Evolutionary conservation across 1,140 invertebrate species (phyloP).

Genomic region (Magallana gigas): DNA sequence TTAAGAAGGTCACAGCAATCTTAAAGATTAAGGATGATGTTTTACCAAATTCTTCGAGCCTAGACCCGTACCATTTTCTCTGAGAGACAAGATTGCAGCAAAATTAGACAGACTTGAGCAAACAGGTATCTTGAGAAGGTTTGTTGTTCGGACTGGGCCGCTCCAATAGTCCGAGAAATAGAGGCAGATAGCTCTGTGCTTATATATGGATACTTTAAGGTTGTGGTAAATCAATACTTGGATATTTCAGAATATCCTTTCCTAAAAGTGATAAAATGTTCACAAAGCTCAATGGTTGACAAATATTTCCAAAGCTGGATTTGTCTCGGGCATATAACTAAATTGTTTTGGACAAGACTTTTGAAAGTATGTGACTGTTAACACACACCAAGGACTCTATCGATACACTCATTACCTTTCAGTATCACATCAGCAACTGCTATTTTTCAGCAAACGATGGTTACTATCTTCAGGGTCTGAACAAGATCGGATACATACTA

Average conservation of each 20-base stretch:
- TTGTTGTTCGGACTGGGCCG: constrained; percentile 28
- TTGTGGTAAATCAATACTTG: background rate
- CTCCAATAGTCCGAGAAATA: too few species aligned
- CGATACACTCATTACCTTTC: constrained; percentile 51
- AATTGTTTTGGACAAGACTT: background rate
- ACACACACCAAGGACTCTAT: constrained; percentile 47
- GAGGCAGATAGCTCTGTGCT: too few species aligned
- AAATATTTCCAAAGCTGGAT: too few species aligned
- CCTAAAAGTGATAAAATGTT: constrained; percentile 41
- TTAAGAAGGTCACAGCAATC: constrained; percentile 5
- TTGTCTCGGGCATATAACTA: too few species aligned
- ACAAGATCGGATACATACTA: too few species aligned
- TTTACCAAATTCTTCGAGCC: constrained; percentile 54
- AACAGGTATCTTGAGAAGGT: constrained; percentile 50
- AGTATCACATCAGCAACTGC: constrained; percentile 76
- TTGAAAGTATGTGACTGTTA: background rate
- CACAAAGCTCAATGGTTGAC: constrained; percentile 26
- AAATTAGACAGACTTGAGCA: constrained; percentile 71
- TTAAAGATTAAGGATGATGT: constrained; percentile 31
- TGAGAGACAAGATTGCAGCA: constrained; percentile 67
- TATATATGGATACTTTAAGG: too few species aligned
- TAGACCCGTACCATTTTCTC: constrained; percentile 45
- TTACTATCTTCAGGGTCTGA: constrained; percentile 66
- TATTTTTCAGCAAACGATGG: constrained; percentile 80
- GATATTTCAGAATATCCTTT: constrained; percentile 55